Base-by-base conservation (phyloP, 1,140 invertebrate genomes). In the Zaprionus taronus region DNA sequence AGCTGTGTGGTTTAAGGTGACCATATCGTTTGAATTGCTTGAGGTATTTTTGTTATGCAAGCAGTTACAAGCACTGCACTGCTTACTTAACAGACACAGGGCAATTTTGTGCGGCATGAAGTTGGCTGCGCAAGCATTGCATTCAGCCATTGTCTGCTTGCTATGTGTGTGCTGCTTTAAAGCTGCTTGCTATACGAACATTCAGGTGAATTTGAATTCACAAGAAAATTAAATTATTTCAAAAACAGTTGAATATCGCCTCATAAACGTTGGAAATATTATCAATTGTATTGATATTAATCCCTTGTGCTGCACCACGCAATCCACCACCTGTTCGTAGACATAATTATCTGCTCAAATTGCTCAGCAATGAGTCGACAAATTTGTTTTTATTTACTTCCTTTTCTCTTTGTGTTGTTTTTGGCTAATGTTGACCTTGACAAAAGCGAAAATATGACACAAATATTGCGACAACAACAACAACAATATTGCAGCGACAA, bases 381-480 rank as follows among this genome's bases (percentile, higher is more conserved):
- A 17, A 20, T 44, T 57, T 24, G 28, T 26, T 44, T 31, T 47
- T 49, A n/a, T 11, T 36, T 1, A 20, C 17, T 62, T 36, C 6
- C 63, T 38, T 28, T 66, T 38, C 14, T 61, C 55, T 77, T 62
- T 51, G 61, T 28, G 64, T 9, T 4, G 58, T 38, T 56, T 57
- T 34, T 38, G 20, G 20, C 14, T 28, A 47, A 47, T 47, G 41
- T 47, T 83, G 83, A 86, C 83, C 83, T 85, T 85, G 84, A 81
- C 68, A 77, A 41, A 36, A 72, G 65, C 17, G 14, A 58, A 77
- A 62, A 79, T 82, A 82, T 85, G 83, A 71, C 83, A 86, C 83
- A 77, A 81, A 85, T 86, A 77, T 86, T 73, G 41, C 72, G 70
- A 1, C 44, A 31, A 75, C 17, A 56, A 38, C 44, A 65, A 31